Conservation (phyloP, 1,140 invertebrate genomes). For the Pentalonia nigronervosa region DNA sequence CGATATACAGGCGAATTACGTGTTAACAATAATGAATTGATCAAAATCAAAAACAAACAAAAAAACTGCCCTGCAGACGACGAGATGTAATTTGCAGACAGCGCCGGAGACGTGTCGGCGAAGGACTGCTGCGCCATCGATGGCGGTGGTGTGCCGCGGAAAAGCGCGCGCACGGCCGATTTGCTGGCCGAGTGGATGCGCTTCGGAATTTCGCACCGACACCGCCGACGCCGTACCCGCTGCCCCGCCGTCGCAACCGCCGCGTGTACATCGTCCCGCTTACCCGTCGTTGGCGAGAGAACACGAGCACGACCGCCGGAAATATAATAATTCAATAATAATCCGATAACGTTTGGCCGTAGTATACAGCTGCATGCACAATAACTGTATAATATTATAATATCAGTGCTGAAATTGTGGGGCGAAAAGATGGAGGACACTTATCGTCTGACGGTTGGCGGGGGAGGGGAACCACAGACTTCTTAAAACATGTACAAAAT, state of each 20-base stretch:
- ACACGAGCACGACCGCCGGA: not conserved
- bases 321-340: not conserved
- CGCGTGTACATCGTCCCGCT: not conserved
- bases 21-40: not conserved
- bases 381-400: not conserved
- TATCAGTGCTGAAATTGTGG: not conserved
- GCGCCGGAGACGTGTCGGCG: slow-evolving; percentile 21
- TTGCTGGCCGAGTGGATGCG: slow-evolving; percentile 48
- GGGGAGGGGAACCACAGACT: not conserved
- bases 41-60: too few species aligned
- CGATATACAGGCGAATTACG: not conserved
- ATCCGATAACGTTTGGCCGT: not conserved
- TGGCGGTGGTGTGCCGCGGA: not conserved
- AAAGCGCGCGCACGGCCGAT: slow-evolving; percentile 35
- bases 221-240: not conserved
- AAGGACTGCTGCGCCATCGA: slow-evolving; percentile 40
- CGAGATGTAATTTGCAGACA: not conserved
- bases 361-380: not conserved
- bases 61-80: not conserved
- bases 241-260: not conserved
- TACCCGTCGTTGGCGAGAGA: not conserved
- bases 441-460: not conserved
- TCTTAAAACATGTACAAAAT: not conserved
- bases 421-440: not conserved
- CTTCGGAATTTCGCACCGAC: slow-evolving; percentile 7